These are phyloP conservation scores for Calliopsis andreniformis DNA, from an alignment of 1,140 invertebrate genomes.

Conservation along the genomic window DNA sequence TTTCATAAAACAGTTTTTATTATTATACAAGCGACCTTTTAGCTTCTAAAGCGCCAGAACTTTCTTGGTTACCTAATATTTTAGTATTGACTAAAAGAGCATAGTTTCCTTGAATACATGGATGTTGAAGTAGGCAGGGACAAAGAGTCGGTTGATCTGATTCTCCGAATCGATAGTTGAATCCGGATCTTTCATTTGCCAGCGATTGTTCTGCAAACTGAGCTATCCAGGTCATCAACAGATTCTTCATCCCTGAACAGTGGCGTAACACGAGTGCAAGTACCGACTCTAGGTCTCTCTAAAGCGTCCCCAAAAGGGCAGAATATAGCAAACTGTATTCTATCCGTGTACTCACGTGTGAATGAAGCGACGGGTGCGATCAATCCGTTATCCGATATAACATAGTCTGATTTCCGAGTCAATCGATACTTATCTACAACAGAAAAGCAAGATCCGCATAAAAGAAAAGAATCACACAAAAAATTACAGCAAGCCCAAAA, in stretches of 20 bases:
- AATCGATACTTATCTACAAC: conserved; percentile 70
- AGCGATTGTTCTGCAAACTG: conserved; percentile 15
- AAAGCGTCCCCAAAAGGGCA: too few species aligned
- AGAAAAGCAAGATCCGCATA: conserved; percentile 30
- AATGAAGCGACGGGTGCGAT: conserved; percentile 79
- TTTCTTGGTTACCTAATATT: not conserved
- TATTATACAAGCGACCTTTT: not conserved
- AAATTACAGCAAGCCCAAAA: too few species aligned
- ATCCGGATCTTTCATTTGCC: conserved; percentile 1
- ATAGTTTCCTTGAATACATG: not conserved
- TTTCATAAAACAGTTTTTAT: too few species aligned
- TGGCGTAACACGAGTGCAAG: too few species aligned
- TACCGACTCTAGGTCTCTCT: too few species aligned
- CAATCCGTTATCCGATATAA: conserved; percentile 79
- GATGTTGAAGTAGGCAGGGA: not conserved
- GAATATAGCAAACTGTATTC: too few species aligned
- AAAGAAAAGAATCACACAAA: not conserved
- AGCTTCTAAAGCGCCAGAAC: too few species aligned
- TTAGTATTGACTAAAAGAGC: conserved; percentile 11
- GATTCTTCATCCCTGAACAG: not conserved
- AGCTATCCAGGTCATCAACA: conserved; percentile 16
- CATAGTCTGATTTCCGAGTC: conserved; percentile 75
- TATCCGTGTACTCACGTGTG: conserved; percentile 73
- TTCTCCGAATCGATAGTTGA: not conserved
- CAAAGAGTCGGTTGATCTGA: conserved; percentile 12